Conservation (phyloP, 2,888 invertebrate genomes). For the Amphipoea lucens region DNA sequence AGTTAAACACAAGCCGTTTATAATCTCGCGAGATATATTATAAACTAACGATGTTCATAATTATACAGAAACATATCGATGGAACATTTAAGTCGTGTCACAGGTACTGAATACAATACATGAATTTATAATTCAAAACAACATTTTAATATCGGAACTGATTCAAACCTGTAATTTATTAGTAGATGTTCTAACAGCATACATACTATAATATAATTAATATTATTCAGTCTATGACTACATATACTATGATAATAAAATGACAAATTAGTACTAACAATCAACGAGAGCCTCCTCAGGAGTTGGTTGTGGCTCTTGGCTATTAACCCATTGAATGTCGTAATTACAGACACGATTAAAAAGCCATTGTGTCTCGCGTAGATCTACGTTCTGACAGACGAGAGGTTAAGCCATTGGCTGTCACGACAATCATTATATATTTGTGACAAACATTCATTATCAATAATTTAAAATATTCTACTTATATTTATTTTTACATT, state of each 20-base stretch:
- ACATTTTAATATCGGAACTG: constrained; percentile 9
- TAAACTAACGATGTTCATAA: neutral
- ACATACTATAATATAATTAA: constrained; percentile 28
- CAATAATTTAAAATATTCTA: neutral
- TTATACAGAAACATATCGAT: neutral
- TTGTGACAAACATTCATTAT: neutral
- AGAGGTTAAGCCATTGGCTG: too few relatives aligned
- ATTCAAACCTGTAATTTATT: constrained; percentile 28
- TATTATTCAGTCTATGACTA: constrained; percentile 43
- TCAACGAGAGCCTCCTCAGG: too few relatives aligned
- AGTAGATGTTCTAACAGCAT: constrained; percentile 3
- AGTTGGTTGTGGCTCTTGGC: too few relatives aligned
- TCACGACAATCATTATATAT: neutral
- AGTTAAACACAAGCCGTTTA: too few relatives aligned
- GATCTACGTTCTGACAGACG: too few relatives aligned
- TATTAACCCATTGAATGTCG: too few relatives aligned
- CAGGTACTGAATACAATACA: neutral
- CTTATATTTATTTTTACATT: too few relatives aligned
- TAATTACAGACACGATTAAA: too few relatives aligned
- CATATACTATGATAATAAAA: constrained; percentile 13
- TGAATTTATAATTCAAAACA: constrained; percentile 20
- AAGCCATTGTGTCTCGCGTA: too few relatives aligned
- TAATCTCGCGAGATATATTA: neutral
- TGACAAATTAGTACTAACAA: constrained; percentile 5
- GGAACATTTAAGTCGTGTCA: neutral